Evolutionary conservation across 2,797 vertebrate species (phyloP), one percentile per base, ranked within the genome.

Genomic region (Melanogrammus aeglefinus): DNA sequence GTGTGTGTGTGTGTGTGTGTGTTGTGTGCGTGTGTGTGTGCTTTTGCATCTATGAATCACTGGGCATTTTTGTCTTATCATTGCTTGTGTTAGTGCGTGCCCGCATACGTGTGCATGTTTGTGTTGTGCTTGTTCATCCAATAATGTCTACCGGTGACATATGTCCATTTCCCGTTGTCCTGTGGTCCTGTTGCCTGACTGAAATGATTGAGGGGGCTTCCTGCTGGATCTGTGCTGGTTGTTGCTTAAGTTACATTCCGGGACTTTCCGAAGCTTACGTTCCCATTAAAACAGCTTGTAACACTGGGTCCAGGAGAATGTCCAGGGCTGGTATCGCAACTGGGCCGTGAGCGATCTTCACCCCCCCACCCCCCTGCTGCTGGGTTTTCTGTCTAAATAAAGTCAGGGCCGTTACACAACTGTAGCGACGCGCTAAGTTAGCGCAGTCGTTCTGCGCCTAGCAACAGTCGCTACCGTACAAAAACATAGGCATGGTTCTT

Each of bases 211-310:
- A 7, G 12, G 36, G 35, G 82, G 81, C 81, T 90, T 78, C 85
- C 70, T 29, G 29, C 27, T 77, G 81, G 79, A 77, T 35, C 16
- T 27, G 2, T 75, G 4, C 78, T 88, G 84, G 87, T 88, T 91
- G 85, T 36, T 36, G 66, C 57, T 38, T 0, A 69, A 2, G 80
- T 79, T 85, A 84, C 89, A 90, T 91, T 88, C 88, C 86, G 31
- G 74, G 33, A 69, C 29, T 69, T 18, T 14, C 73, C 27, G 8
- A 6, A 4, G 63, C 85, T 87, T 10, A 63, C 63, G 6, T 66
- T 39, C 24, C 71, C 76, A 80, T 77, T 76, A 83, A 86, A 85
- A 38, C 6, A 75, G 76, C 75, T 2, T 27, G 77, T 75, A 74
- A 78, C 70, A 51, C 66, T 76, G 76, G 81, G 39, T 77, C 85